phyloP scores from a whole-genome alignment of 2,113 vertebrate species.

The Xyliphius kryptos region DNA sequence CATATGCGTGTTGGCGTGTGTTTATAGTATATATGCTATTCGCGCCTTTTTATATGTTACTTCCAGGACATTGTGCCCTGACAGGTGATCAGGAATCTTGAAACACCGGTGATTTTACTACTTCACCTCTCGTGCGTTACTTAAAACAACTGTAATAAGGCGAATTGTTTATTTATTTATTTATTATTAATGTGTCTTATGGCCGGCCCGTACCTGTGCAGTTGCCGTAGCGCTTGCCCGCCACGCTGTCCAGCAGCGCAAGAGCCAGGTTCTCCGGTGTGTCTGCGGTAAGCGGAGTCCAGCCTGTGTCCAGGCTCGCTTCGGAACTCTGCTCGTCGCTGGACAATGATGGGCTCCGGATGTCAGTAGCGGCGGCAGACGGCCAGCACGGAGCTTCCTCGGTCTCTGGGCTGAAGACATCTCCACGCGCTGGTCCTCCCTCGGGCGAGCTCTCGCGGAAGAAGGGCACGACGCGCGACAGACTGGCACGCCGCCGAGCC shows the following conservation, averaged over 20 bases:
- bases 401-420: conserved; percentile 72
- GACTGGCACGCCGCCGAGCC: conserved; percentile 70
- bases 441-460: conserved; percentile 76
- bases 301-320: conserved; percentile 65
- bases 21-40: too few relatives aligned
- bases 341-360: conserved; percentile 69
- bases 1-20: too few relatives aligned
- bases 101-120: too few relatives aligned
- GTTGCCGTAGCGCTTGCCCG: conserved; percentile 64
- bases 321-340: conserved; percentile 73
- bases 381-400: conserved; percentile 69
- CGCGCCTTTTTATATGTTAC: too few relatives aligned
- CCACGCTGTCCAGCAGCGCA: conserved; percentile 75
- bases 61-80: too few relatives aligned
- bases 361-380: conserved; percentile 54
- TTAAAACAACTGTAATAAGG: too few relatives aligned
- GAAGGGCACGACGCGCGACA: conserved; percentile 83
- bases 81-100: too few relatives aligned
- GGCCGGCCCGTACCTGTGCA: conserved; percentile 64
- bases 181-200: too few relatives aligned
- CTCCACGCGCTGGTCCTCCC: conserved; percentile 64
- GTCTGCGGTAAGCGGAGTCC: conserved; percentile 72
- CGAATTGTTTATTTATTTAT: too few relatives aligned
- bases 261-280: conserved; percentile 77
- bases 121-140: too few relatives aligned